Conservation (phyloP, 2,797 vertebrate genomes). For the Erethizon dorsatum region DNA sequence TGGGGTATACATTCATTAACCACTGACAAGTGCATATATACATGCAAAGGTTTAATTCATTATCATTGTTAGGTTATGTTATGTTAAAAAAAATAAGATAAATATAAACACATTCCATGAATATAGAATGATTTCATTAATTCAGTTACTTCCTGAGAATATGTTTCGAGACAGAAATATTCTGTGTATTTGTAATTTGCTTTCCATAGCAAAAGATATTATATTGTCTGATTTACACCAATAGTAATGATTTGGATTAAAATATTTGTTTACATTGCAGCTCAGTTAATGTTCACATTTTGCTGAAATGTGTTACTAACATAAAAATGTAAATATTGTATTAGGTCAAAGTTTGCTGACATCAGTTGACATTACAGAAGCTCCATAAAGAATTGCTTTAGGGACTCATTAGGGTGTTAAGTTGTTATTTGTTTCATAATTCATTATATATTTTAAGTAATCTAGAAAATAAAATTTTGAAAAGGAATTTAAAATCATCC, state of each 20-base stretch:
- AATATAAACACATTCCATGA: slow-evolving; percentile 38
- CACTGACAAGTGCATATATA: slow-evolving; percentile 13
- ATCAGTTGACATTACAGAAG: neutral
- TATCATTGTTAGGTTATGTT: slow-evolving; percentile 18
- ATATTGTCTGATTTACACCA: neutral
- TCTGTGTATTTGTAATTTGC: neutral
- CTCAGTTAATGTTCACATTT: neutral
- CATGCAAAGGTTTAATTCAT: slow-evolving; percentile 37
- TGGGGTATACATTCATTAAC: slow-evolving; percentile 57
- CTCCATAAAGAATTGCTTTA: neutral
- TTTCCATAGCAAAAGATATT: slow-evolving; percentile 40
- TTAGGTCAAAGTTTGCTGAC: neutral
- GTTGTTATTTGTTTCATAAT: slow-evolving; percentile 16
- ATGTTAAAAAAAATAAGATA: slow-evolving; percentile 44
- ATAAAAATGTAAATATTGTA: neutral
- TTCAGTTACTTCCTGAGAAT: slow-evolving; percentile 25
- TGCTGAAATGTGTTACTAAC: neutral
- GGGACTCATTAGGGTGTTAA: neutral
- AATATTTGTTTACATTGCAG: neutral
- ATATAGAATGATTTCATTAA: slow-evolving; percentile 16
- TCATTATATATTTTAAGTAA: neutral
- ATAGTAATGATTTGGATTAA: neutral
- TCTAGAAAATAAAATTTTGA: slow-evolving; percentile 14
- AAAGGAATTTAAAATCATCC: neutral
- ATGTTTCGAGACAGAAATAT: neutral